Conservation (phyloP, 2,888 invertebrate species). For the Ormyrus rosae region DNA sequence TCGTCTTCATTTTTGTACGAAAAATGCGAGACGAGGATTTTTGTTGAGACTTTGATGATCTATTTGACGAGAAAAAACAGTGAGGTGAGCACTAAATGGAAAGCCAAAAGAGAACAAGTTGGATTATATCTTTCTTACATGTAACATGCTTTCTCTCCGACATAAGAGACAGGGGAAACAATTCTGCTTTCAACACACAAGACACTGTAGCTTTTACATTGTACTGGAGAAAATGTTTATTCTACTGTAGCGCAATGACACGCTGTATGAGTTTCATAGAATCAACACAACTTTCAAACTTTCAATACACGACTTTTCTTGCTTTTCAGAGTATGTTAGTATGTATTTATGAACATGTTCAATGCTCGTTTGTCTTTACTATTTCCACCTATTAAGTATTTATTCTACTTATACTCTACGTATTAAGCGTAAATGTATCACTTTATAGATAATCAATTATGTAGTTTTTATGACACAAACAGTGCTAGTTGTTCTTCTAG, state of each 20-base stretch:
- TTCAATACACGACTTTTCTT: slow-evolving; percentile 1
- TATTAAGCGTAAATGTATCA: background rate
- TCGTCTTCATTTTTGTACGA: no score
- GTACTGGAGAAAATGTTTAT: no score
- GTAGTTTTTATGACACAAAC: background rate
- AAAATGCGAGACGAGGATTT: background rate
- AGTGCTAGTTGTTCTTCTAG: slow-evolving; percentile 19
- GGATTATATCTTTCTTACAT: slow-evolving; percentile 3
- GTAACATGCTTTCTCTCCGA: slow-evolving; percentile 14
- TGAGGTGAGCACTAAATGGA: slow-evolving; percentile 43
- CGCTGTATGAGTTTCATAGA: slow-evolving; percentile 34
- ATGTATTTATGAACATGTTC: background rate
- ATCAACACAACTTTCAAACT: slow-evolving; percentile 25
- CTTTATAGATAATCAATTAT: background rate
- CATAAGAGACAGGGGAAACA: slow-evolving; percentile 4
- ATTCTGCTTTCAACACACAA: slow-evolving; percentile 15
- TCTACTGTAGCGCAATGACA: slow-evolving; percentile 24
- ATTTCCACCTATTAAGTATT: background rate
- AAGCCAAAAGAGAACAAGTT: background rate
- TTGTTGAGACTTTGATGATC: slow-evolving; percentile 12
- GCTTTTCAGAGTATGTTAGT: background rate
- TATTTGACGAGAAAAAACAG: background rate
- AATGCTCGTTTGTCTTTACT: background rate
- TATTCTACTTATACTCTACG: background rate
- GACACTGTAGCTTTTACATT: background rate